phyloP scores from a whole-genome alignment of 2,888 invertebrate genomes.

The Spisula subtruncata region DNA sequence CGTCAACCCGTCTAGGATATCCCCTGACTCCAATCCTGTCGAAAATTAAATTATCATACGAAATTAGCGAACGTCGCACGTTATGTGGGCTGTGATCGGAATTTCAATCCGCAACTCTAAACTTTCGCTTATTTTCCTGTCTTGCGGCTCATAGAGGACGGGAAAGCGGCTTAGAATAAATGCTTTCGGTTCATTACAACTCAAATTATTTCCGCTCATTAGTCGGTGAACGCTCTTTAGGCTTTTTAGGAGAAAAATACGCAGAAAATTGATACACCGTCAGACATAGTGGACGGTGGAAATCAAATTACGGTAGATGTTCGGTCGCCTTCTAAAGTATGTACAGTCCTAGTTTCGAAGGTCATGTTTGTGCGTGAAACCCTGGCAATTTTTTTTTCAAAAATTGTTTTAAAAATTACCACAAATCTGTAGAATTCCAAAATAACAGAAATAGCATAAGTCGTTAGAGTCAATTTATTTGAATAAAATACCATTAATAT shows the following conservation, averaged over 20 bases:
- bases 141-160: neutral
- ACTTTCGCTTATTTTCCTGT: conserved; percentile 31
- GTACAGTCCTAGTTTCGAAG: neutral
- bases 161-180: conserved; percentile 52
- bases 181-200: conserved; percentile 63
- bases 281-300: conserved; percentile 8
- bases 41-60: conserved; percentile 68
- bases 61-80: conserved; percentile 53
- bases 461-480: neutral
- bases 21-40: conserved; percentile 60
- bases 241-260: conserved; percentile 28
- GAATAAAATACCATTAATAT: neutral
- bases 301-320: conserved; percentile 15
- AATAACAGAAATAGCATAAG: neutral
- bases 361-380: neutral
- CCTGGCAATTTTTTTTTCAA: no score
- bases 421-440: neutral
- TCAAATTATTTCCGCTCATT: conserved; percentile 66
- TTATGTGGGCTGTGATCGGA: conserved; percentile 53
- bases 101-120: conserved; percentile 46
- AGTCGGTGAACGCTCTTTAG: conserved; percentile 36
- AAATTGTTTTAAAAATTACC: no score
- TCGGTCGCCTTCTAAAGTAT: neutral
- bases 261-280: conserved; percentile 11
- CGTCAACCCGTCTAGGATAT: conserved; percentile 56